phyloP scores from a whole-genome alignment of 2,797 vertebrate genomes.

The Sarcophilus harrisii region DNA sequence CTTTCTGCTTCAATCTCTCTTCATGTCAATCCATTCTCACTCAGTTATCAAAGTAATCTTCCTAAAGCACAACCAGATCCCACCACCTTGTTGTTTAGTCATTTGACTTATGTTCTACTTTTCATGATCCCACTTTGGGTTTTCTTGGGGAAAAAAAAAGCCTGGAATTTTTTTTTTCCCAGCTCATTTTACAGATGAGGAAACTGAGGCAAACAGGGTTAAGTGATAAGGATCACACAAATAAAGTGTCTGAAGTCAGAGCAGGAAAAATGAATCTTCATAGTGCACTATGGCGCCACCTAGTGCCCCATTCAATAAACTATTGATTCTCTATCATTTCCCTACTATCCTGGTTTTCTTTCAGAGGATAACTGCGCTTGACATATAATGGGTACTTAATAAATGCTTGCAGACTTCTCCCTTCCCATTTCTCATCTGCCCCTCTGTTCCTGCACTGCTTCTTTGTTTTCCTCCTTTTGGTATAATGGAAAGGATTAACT shows the following conservation, averaged over 20 bases:
- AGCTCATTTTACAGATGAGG: not conserved
- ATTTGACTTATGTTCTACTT: not conserved
- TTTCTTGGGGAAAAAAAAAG: not conserved
- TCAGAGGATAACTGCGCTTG: not conserved
- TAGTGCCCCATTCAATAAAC: not conserved
- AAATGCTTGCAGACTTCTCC: not conserved
- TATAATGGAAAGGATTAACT: not conserved
- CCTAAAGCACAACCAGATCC: not conserved
- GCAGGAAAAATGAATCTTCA: too few relatives aligned
- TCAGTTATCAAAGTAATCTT: not conserved
- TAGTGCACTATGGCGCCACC: not conserved
- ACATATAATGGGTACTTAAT: not conserved
- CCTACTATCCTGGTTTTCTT: too few relatives aligned
- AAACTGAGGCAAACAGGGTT: not conserved
- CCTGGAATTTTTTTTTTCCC: not conserved
- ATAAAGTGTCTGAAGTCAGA: not conserved
- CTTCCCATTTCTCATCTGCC: not conserved
- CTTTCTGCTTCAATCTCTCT: not conserved
- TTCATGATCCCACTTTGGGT: not conserved
- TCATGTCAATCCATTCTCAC: not conserved
- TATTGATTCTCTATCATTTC: not conserved
- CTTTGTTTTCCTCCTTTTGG: not conserved
- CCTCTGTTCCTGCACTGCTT: not conserved
- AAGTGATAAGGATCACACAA: not conserved
- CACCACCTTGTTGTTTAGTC: not conserved